Evolutionary conservation across 2,888 invertebrate genomes (phyloP), one percentile per base, ranked within the genome.

Genomic region (Zaprionus bogoriensis): DNA sequence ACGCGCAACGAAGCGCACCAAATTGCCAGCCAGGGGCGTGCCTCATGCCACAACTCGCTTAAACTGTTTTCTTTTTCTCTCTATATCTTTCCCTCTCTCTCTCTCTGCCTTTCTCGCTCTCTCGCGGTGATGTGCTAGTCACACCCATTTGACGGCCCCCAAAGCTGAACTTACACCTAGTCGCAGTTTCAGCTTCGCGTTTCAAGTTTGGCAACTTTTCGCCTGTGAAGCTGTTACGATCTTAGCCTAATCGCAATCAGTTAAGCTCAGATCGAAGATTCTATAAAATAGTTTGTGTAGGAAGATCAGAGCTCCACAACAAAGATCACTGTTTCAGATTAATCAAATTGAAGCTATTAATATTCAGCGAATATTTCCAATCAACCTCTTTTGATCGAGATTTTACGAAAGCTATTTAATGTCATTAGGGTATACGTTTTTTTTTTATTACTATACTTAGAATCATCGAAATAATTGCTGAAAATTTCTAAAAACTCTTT

Each of bases 1-100:
- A 85, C 78, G 83, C 86, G 78, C 86, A 83, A 78, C 81, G 72
- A 69, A 83, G 86, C 86, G 69, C 78, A 67, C 53, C 77, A 68
- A 83, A 83, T 86, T 81, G 81, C 62, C 65, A 50, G 28, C 41
- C 36, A 50, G 70, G 65, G 79, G 83, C 83, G 83, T 74, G 67
- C 81, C 83, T 67, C 61, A 63, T 77, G 83, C 84, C 75, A 77
- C 75, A 80, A 58, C 77, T 77, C 46, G 47, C 14, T 64, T 55
- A 54, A 74, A 50, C 19, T 12, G 17, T 62, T 28, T 39, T 48
- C 30, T n/a, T 14, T 52, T 58, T 25, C 10, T 1, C 25, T 1
- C 14, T 27, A 0, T 4, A 30, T 27, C 25, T 39, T n/a, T 39
- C 4, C 9, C 25, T 38, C 12, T 25, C 28, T 17, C 27, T 7